Percentiles rank a stretch among this genome's conserved stretches.
Conservation (phyloP, 2,888 invertebrate genomes). For the Drosophila subsilvestris region DNA sequence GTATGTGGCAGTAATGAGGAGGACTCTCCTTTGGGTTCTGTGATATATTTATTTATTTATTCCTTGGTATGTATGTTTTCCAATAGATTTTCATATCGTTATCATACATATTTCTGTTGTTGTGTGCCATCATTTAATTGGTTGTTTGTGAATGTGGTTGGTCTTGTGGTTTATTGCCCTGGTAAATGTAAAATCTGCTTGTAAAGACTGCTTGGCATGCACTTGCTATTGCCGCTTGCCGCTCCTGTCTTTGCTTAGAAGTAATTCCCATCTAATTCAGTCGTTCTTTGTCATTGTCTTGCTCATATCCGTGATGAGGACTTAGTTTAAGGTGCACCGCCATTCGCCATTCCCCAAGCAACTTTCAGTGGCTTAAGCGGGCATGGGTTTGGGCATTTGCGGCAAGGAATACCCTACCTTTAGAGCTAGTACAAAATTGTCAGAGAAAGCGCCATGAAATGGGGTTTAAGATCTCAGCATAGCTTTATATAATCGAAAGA, state of each 20-base stretch:
- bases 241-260: conserved; percentile 27
- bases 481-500: background rate
- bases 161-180: conserved; percentile 33
- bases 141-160: no score
- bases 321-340: conserved; percentile 59
- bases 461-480: background rate
- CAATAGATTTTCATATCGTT: no score
- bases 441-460: fast-evolving
- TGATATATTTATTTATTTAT: background rate
- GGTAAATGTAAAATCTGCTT: conserved; percentile 1
- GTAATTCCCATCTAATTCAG: conserved; percentile 68
- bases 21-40: no score
- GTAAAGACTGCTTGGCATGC: conserved; percentile 19
- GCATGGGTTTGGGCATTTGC: background rate
- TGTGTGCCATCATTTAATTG: no score
- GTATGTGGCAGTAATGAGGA: no score
- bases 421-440: background rate
- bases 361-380: conserved; percentile 34
- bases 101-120: no score
- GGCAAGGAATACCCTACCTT: background rate
- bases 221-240: conserved; percentile 11
- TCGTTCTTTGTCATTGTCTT: conserved; percentile 63
- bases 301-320: conserved; percentile 62
- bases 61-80: no score
- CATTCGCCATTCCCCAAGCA: background rate